Percentiles rank a stretch among this genome's conserved stretches.
Conservation (phyloP, 1,140 invertebrate species). For the Pseudomyrmex pallidus region DNA sequence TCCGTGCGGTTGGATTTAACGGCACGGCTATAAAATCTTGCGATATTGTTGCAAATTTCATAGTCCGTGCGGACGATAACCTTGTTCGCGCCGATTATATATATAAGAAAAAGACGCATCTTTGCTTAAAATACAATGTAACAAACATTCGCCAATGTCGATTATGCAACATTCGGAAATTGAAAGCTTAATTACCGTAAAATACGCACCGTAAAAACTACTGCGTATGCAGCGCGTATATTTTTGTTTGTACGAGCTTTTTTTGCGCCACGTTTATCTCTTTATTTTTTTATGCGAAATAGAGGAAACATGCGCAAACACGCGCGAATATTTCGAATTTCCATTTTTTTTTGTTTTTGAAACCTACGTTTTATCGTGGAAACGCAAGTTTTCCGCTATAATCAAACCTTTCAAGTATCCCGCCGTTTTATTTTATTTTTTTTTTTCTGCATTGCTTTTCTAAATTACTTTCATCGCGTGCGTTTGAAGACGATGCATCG, state of each 20-base stretch:
- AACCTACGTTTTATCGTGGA: neutral
- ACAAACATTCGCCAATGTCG: neutral
- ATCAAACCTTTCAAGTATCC: slow-evolving; percentile 23
- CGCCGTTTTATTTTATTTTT: neutral
- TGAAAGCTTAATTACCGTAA: neutral
- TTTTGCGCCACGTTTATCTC: neutral
- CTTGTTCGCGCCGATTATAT: neutral
- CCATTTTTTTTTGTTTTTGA: neutral
- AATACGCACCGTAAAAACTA: neutral
- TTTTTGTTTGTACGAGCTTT: slow-evolving; percentile 11
- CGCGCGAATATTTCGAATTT: neutral
- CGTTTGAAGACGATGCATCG: slow-evolving; percentile 11
- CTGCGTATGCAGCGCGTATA: neutral
- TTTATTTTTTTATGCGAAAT: neutral
- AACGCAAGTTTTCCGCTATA: neutral
- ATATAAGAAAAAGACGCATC: neutral
- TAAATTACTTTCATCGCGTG: neutral
- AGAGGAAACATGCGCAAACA: neutral
- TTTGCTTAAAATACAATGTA: neutral
- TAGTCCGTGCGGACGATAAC: neutral
- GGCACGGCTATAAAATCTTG: neutral
- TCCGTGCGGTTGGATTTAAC: neutral
- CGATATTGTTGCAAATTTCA: slow-evolving; percentile 27
- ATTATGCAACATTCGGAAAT: neutral
- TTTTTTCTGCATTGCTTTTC: neutral